Base-by-base conservation (phyloP, 2,113 vertebrate species). In the Tor tambroides region DNA sequence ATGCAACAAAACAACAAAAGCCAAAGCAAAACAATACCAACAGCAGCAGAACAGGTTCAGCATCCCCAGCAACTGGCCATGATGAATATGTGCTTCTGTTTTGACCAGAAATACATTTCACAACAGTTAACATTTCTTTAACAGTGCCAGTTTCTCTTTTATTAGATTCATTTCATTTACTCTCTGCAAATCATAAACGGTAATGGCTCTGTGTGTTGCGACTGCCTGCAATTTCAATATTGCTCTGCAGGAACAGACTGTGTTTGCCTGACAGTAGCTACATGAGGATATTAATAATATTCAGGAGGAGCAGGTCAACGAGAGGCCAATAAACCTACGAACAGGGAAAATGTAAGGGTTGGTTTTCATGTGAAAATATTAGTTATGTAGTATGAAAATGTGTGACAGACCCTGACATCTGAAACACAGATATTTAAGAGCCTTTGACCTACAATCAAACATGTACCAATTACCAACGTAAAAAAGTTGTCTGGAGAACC, bases 321-420 rank as follows among this genome's bases (percentile, higher is more conserved):
- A 74, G n/a, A 19, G 51, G 78, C n/a, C 67, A 86, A 81, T 81
- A 46, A 43, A 19, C 23, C 65, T 23, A 28, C 54, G 23, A 86
- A 80, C n/a, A 6, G 15, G 63, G 65, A 35, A 59, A 80, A 81
- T 80, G 69, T 26, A 71, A 15, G 46, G 7, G 12, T 10, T 71
- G n/a, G 23, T 54, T 80, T 69, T 46, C 21, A 38, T 38, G 32
- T 30, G 43, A 49, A 54, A 67, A 51, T n/a, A 67, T 49, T 46
- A 35, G 74, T 23, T 21, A 32, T 74, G 19, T 30, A 9, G 49
- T 49, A 41, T 30, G 26, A 17, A 63, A 85, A 26, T n/a, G 32
- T 4, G 8, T 19, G 28, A 67, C 38, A 63, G 23, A 32, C 74
- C 12, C 46, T 21, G 14, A 49, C 28, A 19, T 23, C 28, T 67